Percentiles rank a stretch among this genome's conserved stretches.
These are phyloP conservation scores for Pomatorhinus ruficollis DNA, from an alignment of 2,113 vertebrate species.

Conservation along the genomic window DNA sequence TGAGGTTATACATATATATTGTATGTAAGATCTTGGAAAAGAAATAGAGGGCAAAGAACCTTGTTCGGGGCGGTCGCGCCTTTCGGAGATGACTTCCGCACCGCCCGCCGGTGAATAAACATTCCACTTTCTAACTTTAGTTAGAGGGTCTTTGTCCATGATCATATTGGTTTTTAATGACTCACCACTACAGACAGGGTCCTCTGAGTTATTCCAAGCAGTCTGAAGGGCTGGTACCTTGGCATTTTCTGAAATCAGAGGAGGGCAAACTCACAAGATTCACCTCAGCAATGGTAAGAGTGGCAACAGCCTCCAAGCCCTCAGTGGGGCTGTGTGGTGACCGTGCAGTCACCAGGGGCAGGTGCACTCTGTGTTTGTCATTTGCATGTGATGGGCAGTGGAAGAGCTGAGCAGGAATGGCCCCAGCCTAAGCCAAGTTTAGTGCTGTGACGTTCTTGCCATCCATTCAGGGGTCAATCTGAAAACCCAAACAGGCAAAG, in stretches of 20 bases:
- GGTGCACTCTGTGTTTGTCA: not conserved
- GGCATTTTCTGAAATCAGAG: not conserved
- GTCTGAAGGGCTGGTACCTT: not conserved
- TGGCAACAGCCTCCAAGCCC: not conserved
- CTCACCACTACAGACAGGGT: not conserved
- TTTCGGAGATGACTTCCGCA: too few relatives aligned
- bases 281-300: not conserved
- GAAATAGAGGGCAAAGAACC: too few relatives aligned
- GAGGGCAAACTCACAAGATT: accelerated
- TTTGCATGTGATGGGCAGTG: too few relatives aligned
- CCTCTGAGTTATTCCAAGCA: not conserved
- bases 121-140: too few relatives aligned
- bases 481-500: not conserved
- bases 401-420: not conserved
- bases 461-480: not conserved
- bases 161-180: too few relatives aligned
- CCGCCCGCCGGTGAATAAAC: too few relatives aligned
- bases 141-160: too few relatives aligned
- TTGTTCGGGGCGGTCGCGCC: too few relatives aligned
- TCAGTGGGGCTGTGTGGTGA: accelerated
- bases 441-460: not conserved
- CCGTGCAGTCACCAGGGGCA: accelerated
- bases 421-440: too few relatives aligned
- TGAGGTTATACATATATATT: too few relatives aligned
- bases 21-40: too few relatives aligned